Evolutionary conservation across 2,888 invertebrate species (phyloP), one percentile per base, ranked within the genome.

Genomic region (Hipparchia semele): DNA sequence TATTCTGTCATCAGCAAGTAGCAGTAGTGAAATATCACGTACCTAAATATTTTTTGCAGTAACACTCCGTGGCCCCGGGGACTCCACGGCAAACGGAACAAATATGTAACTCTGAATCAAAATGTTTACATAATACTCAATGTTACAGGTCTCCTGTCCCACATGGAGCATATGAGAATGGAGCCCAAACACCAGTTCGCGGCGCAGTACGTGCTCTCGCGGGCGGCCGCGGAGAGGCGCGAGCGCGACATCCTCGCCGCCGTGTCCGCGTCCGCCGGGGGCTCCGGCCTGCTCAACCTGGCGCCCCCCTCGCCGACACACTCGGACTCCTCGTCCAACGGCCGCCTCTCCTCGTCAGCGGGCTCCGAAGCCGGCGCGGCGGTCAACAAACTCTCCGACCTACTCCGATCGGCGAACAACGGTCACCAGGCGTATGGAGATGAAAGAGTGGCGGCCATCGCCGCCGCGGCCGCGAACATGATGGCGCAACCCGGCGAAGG

Each of bases 81-180:
- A 39, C 5, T 39, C 39, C 39, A 39, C 39, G 5, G 39, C 10
- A 33, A 59, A 23, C 23, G 23, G 23, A 23, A 23, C 23, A 23
- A 23, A 10, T 59, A 33, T 13, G 23, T 9, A 8, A 9, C 9
- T 59, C 2, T 33, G 2, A 51, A 12, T 56, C 8, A 8, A 8
- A 49, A 23, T 23, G 13, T 58, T 3, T 58, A 58, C 23, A 2
- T 7, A 53, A 39, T 10, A 12, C 12, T 6, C 9, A 49, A 64
- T 49, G 60, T 93, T 95, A 49, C 94, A 98, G 98, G 98, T 84
- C 95, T 98, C 51, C 95, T 98, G 73, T 97, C 97, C 74, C 98
- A 98, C 88, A 98, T 98, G 98, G 98, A 98, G 84, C 98, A 98
- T 87, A 98, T 98, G 98, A 95, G 98, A 84, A 98, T 98, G 98